These are phyloP conservation scores for Luehdorfia chinensis DNA, from an alignment of 1,140 invertebrate species.

Conservation along the genomic window DNA sequence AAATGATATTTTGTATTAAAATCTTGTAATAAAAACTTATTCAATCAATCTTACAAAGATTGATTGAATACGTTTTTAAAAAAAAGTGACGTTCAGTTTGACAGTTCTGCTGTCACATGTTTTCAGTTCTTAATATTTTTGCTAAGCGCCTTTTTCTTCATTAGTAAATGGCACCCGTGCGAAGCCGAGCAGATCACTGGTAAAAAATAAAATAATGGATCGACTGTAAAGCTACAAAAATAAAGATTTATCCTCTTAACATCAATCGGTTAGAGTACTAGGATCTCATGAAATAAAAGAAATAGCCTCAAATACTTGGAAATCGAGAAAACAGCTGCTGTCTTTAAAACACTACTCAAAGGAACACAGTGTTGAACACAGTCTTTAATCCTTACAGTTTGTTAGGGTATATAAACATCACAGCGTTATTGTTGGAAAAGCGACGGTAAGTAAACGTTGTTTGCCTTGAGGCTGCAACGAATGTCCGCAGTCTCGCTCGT, in stretches of 20 bases:
- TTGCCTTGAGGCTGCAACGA: slow-evolving; percentile 56
- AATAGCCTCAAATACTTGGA: slow-evolving; percentile 48
- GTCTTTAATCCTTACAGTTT: slow-evolving; percentile 26
- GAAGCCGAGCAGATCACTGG: too few species aligned
- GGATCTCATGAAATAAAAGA: slow-evolving; percentile 48
- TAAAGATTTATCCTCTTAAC: slow-evolving; percentile 10
- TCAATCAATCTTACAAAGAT: too few species aligned
- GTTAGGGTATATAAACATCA: slow-evolving; percentile 29
- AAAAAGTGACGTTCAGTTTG: too few species aligned
- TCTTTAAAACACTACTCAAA: slow-evolving; percentile 21
- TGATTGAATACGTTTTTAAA: too few species aligned
- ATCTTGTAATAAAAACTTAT: too few species aligned
- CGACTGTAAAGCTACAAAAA: too few species aligned
- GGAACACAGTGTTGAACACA: slow-evolving; percentile 33
- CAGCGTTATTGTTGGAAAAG: slow-evolving; percentile 53
- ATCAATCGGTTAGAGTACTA: slow-evolving; percentile 38
- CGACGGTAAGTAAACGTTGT: slow-evolving; percentile 61
- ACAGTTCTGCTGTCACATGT: too few species aligned
- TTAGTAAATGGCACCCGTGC: too few species aligned
- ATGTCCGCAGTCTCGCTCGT: slow-evolving; percentile 31
- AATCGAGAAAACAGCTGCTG: slow-evolving; percentile 51
- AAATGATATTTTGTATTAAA: too few species aligned
- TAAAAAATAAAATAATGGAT: too few species aligned
- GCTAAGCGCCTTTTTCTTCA: too few species aligned
- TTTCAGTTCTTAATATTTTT: too few species aligned